Evolutionary conservation across 2,113 vertebrate genomes (phyloP), one percentile per base, ranked within the genome.

Genomic region (Microtus ochrogaster): DNA sequence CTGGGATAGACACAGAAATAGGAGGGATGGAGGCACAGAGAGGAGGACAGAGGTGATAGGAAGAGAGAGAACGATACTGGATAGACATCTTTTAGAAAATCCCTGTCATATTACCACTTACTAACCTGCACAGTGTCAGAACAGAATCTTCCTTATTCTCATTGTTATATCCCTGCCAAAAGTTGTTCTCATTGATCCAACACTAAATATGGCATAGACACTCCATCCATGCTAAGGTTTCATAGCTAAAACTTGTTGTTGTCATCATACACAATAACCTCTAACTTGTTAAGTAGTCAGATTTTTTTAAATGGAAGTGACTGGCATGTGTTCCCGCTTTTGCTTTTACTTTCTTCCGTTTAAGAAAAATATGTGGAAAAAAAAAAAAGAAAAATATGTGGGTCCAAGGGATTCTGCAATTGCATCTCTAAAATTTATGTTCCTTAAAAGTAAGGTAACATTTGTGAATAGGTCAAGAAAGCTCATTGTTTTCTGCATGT

Each of bases 301-400:
- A 14, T 36, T 3, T 3, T 3, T 4, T 4, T n/a, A 2, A n/a
- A 72, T 19, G 6, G 36, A 2, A 36, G 33, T 7, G 4, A 6
- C 33, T n/a, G 14, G 33, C 4, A 72, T 72, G 68, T n/a, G 5
- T 19, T 72, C 16, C 26, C 11, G 9, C 63, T 28, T 72, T 72
- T 16, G 14, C 9, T 65, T 70, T 72, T n/a, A 55, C 68, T 72
- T n/a, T n/a, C 7, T 2, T n/a, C 33, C 17, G 33, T 72, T n/a
- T 36, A n/a, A 21, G 36, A 16, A 72, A 14, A 70, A 70, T 19
- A 72, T 72, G 68, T n/a, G 68, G 5, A 16, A 72, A 14, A 70
- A 70, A 16, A 72, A 14, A 70, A 70, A n/a, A 21, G 36, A 16
- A 72, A 14, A 70, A 70, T 19, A 72, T 72, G 68, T n/a, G 68